Percentiles rank a stretch among this genome's conserved stretches.
These are phyloP conservation scores for Ormyrus thymus DNA, from an alignment of 2,888 invertebrate species.

Conservation along the genomic window DNA sequence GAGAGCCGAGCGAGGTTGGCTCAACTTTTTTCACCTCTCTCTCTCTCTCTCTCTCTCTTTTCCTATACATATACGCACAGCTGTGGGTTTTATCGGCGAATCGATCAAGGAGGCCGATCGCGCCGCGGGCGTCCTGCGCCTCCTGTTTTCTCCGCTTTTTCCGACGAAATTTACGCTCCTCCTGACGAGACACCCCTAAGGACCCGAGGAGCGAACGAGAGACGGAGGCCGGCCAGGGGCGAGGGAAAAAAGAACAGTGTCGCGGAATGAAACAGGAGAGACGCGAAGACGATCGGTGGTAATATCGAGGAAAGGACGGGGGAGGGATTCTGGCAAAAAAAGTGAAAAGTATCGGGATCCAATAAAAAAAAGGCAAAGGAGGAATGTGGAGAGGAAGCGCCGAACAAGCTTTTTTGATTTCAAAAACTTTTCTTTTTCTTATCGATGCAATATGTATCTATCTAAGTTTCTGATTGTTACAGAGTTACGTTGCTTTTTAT, in stretches of 20 bases:
- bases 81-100: conserved; percentile 27
- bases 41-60: background rate
- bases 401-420: too few species aligned
- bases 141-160: conserved; percentile 16
- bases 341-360: background rate
- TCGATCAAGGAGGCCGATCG: conserved; percentile 25
- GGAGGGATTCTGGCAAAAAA: background rate
- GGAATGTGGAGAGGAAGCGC: background rate
- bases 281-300: background rate
- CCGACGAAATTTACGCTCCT: conserved; percentile 23
- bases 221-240: background rate
- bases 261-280: background rate
- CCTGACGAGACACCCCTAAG: conserved; percentile 30
- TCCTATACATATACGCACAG: background rate
- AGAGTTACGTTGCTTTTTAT: too few species aligned
- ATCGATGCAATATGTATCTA: too few species aligned
- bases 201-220: background rate
- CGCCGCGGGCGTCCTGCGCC: conserved; percentile 9
- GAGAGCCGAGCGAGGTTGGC: too few species aligned
- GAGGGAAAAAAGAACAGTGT: conserved; percentile 1
- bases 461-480: too few species aligned
- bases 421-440: too few species aligned
- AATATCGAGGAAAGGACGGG: too few species aligned
- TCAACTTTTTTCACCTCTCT: background rate
- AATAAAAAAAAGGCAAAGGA: background rate